Evolutionary conservation across 2,797 vertebrate species (phyloP).

Genomic region (Chlorospingus semifuscus): DNA sequence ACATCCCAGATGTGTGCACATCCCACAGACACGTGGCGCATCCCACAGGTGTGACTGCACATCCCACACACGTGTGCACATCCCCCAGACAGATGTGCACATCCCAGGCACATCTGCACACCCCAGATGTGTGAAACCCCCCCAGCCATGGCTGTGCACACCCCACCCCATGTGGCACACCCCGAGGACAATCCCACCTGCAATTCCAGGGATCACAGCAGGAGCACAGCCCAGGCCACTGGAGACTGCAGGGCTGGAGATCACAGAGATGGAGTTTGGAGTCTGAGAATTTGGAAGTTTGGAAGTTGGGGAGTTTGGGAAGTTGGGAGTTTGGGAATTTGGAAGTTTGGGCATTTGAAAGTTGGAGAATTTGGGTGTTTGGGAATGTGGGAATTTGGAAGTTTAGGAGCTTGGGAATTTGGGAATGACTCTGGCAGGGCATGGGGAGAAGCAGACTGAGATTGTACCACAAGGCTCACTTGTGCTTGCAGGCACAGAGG

Average conservation of each 20-base stretch:
- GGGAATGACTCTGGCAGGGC: background rate
- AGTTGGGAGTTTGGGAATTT: too few relatives aligned
- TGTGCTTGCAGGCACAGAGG: background rate
- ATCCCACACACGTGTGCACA: background rate
- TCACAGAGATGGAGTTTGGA: too few relatives aligned
- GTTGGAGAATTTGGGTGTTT: too few relatives aligned
- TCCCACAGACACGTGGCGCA: too few relatives aligned
- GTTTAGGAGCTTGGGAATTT: too few relatives aligned
- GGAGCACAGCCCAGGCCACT: background rate
- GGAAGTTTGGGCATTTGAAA: background rate
- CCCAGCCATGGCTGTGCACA: background rate
- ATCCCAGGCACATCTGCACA: background rate
- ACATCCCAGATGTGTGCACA: background rate
- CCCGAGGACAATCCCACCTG: background rate
- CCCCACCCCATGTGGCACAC: background rate
- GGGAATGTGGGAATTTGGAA: background rate
- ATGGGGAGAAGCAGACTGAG: background rate
- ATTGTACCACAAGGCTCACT: accelerated
- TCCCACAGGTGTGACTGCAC: too few relatives aligned
- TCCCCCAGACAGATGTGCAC: background rate
- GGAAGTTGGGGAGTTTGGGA: too few relatives aligned
- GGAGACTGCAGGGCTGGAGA: background rate
- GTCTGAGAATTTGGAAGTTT: too few relatives aligned
- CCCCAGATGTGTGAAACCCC: background rate
- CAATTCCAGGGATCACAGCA: background rate